These are phyloP conservation scores for Anoura caudifer DNA, from an alignment of 2,113 vertebrate genomes.

Conservation along the genomic window DNA sequence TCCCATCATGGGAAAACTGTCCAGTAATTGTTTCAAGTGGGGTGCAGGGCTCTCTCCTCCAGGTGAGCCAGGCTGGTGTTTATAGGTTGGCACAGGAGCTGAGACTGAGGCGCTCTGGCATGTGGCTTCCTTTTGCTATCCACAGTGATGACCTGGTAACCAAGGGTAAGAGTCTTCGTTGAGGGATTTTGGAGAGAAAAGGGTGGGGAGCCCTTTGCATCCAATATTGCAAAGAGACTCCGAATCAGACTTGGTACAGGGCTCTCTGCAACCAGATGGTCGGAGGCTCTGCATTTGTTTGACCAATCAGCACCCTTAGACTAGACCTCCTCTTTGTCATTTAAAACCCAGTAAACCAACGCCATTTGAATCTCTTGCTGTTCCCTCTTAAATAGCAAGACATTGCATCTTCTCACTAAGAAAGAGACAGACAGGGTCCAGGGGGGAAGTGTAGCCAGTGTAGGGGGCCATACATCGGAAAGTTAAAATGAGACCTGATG, in stretches of 20 bases:
- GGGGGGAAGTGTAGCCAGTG: neutral
- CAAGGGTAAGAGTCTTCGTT: neutral
- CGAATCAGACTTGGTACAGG: neutral
- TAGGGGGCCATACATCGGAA: neutral
- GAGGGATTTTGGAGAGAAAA: neutral
- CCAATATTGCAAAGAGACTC: neutral
- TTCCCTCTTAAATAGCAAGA: neutral
- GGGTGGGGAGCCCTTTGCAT: rapidly evolving
- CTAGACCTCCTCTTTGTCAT: neutral
- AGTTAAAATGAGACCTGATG: neutral
- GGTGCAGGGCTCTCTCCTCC: neutral
- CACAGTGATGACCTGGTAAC: no score
- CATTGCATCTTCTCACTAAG: neutral
- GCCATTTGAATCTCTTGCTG: neutral
- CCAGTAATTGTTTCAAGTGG: neutral
- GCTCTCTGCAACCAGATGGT: neutral
- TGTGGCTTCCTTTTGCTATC: neutral
- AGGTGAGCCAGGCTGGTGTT: no score
- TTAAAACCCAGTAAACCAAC: neutral
- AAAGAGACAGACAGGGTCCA: neutral
- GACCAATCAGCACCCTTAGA: neutral
- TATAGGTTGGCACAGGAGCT: neutral
- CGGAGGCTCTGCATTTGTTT: neutral
- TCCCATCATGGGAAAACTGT: neutral
- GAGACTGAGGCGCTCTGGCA: neutral